Evolutionary conservation across 1,140 invertebrate species (phyloP).

Genomic region (Rhagoletis zephyria): DNA sequence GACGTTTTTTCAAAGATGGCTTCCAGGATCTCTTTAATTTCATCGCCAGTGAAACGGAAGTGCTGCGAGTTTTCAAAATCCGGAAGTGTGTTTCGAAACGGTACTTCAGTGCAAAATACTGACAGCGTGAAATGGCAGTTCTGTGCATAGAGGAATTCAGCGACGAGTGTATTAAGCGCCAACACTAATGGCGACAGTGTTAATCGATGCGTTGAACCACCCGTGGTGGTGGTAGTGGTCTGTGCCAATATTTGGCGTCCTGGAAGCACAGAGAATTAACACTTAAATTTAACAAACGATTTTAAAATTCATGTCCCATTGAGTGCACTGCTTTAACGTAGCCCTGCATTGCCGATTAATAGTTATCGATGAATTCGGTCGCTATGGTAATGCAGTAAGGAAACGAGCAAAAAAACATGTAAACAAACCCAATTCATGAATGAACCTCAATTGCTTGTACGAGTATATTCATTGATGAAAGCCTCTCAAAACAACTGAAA

Average conservation of each 20-base stretch:
- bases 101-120: conserved; percentile 68
- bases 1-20: conserved; percentile 57
- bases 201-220: conserved; percentile 53
- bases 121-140: conserved; percentile 69
- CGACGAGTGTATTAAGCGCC: conserved; percentile 67
- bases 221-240: conserved; percentile 28
- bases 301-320: neutral
- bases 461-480: too few species aligned
- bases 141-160: conserved; percentile 69
- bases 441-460: neutral
- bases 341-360: conserved; percentile 13
- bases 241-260: conserved; percentile 55
- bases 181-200: conserved; percentile 62
- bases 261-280: conserved; percentile 30
- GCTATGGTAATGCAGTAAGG: conserved; percentile 45
- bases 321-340: neutral
- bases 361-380: conserved; percentile 1
- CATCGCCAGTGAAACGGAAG: conserved; percentile 63
- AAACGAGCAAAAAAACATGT: conserved; percentile 26
- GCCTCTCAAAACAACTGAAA: too few species aligned
- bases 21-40: conserved; percentile 62
- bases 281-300: neutral
- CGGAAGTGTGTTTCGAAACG: conserved; percentile 64
- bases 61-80: conserved; percentile 60
- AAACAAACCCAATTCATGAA: conserved; percentile 38